phyloP scores from a whole-genome alignment of 1,140 invertebrate genomes.

The Brachystomella parvula region DNA sequence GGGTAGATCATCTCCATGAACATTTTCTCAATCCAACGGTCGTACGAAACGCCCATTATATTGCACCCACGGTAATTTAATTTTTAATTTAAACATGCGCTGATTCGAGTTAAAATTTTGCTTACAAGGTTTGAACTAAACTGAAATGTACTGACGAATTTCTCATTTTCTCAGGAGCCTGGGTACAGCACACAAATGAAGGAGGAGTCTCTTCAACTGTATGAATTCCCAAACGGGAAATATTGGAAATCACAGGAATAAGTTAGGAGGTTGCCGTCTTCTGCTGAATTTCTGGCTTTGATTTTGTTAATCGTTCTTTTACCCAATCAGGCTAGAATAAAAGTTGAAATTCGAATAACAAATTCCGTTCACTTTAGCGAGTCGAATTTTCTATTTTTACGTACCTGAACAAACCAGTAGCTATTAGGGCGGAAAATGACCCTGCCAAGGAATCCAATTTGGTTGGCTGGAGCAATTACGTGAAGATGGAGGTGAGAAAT shows the following conservation, averaged over 20 bases:
- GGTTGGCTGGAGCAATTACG: conserved; percentile 66
- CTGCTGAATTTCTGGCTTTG: conserved; percentile 21
- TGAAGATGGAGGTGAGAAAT: conserved; percentile 81
- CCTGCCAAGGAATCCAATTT: conserved; percentile 61
- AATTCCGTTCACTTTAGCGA: too few species aligned
- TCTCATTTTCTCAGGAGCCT: conserved; percentile 49
- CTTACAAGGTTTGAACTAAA: not conserved
- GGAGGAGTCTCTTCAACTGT: conserved; percentile 55
- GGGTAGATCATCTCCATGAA: conserved; percentile 80
- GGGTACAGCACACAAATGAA: conserved; percentile 75
- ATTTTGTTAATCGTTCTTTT: conserved; percentile 39
- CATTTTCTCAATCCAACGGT: conserved; percentile 68
- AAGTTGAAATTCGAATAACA: conserved; percentile 14
- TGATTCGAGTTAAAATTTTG: not conserved
- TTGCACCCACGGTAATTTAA: conserved; percentile 56
- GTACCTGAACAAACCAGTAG: conserved; percentile 68
- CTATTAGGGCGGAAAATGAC: conserved; percentile 64
- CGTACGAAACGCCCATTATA: conserved; percentile 60
- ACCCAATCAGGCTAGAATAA: conserved; percentile 45
- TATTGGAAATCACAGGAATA: conserved; percentile 52
- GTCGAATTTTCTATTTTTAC: too few species aligned
- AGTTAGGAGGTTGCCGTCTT: conserved; percentile 40
- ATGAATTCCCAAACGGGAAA: conserved; percentile 63
- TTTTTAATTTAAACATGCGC: conserved; percentile 26
- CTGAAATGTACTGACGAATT: too few species aligned